phyloP scores from a whole-genome alignment of 1,140 invertebrate species.

The Aradophagus sp. region DNA sequence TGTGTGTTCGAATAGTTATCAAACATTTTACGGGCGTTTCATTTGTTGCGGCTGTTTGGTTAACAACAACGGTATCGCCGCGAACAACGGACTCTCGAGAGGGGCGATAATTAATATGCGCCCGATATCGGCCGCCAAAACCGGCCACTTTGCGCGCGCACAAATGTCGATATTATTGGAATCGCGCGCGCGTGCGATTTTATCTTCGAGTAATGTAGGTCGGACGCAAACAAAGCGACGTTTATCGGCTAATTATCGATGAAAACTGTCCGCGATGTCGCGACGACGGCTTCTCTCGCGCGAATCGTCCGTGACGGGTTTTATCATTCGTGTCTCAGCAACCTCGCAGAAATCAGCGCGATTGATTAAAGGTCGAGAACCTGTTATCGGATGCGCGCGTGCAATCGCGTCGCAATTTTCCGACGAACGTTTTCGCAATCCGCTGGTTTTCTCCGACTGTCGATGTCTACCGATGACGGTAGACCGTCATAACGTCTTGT shows the following conservation, averaged over 20 bases:
- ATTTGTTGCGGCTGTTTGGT: slow-evolving; percentile 27
- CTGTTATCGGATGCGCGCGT: slow-evolving; percentile 54
- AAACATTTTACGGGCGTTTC: slow-evolving; percentile 32
- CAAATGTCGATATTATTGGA: too few relatives aligned
- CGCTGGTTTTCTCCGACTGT: too few relatives aligned
- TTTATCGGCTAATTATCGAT: slow-evolving; percentile 68
- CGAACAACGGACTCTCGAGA: slow-evolving; percentile 11
- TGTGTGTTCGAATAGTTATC: slow-evolving; percentile 25
- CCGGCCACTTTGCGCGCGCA: too few relatives aligned
- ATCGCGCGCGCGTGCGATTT: slow-evolving; percentile 50
- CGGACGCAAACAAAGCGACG: slow-evolving; percentile 62
- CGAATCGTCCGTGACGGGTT: slow-evolving; percentile 7
- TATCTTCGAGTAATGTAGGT: slow-evolving; percentile 68
- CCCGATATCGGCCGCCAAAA: neutral
- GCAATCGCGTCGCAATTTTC: neutral
- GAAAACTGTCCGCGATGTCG: slow-evolving; percentile 63
- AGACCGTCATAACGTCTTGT: too few relatives aligned
- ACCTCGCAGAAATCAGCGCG: slow-evolving; percentile 29
- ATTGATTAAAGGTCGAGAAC: slow-evolving; percentile 55
- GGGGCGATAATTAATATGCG: slow-evolving; percentile 22
- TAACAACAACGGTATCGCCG: slow-evolving; percentile 19
- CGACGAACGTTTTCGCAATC: too few relatives aligned
- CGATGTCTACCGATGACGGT: too few relatives aligned
- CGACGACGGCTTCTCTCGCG: slow-evolving; percentile 38
- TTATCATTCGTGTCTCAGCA: slow-evolving; percentile 38